Evolutionary conservation across 2,797 vertebrate genomes (phyloP), one percentile per base, ranked within the genome.

Genomic region (Sparidentex hasta): DNA sequence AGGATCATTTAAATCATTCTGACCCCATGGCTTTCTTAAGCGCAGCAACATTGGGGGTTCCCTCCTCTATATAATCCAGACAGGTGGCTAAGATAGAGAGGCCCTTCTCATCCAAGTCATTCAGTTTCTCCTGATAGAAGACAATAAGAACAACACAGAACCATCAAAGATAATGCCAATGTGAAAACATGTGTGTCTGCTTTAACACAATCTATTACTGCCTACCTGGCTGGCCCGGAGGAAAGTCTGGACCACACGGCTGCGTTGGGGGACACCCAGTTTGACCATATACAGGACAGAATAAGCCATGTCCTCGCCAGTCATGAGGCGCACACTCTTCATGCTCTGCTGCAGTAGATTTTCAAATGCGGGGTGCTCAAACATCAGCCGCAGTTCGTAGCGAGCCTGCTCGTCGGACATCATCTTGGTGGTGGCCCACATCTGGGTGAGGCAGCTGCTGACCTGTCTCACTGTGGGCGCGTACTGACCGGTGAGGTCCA

Each of bases 1-100:
- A 38, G 1, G 33, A 38, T 48, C 9, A 9, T 58, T 51, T 44
- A 0, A 0, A 38, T 20, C 13, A 18, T 46, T 1, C 48, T 47
- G 82, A 99, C 98, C 95, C 93, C 71, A 99, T 74, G 80, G 96
- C 97, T 4, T 92, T 78, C 81, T 94, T 97, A 48, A 99, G 94
- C 5, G 93, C 94, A 20, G 82, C 72, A 27, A 96, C 94, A 55
- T 97, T 98, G 83, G 90, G 92, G 77, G 93, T 87, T 29, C 44
- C 4, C 12, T 83, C 84, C 7, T 96, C 90, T 96, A 99, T 92
- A 0, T 73, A 57, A 12, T 89, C 65, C 82, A 99, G 82, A 71
- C 92, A 76, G 65, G 87, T 84, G 7, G 96, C 94, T 90, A 99
- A 74, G 74, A 98, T 79, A 1, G 97, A 97, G 70, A 99, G 70